Base-by-base conservation (phyloP, 35 echinoderm and acorn worm species). In the Holothuria glaberrima region DNA sequence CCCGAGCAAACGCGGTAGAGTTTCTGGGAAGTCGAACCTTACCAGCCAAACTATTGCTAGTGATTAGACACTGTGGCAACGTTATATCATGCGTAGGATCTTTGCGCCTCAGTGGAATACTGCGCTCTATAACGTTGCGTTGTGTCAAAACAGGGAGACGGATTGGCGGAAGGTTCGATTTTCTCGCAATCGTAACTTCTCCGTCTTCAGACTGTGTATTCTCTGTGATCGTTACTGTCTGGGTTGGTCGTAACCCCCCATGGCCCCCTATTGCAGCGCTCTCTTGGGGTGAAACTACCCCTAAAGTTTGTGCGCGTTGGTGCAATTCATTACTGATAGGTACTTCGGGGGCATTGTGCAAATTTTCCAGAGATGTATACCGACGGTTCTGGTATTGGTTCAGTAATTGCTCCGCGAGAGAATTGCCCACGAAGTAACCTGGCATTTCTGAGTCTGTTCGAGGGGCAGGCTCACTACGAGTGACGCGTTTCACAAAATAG, bases 401-500 rank as follows among this genome's bases (percentile, higher is more conserved):
- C 1, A 82, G 48, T 13, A 82, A 38, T 57, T 82, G 46, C 24
- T 82, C 79, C 0, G 79, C 79, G 48, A 82, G 57, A 18, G 79
- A 82, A 57, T 82, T 82, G 9, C 79, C 79, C 7, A 82, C 79
- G 50, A 59, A 82, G 57, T 82, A 82, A 20, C 79, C 79, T 30
- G 79, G 79, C 79, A 82, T 82, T 31, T 57, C 79, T 9, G 58
- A 29, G 22, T 29, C 48, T 60, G 30, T 20, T 26, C 25, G 12
- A 7, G 24, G 48, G 12, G 50, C 50, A 59, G 79, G 79, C 48
- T 82, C 79, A 60, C 79, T 82, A 5, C 79, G 46, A 38, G 26
- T 48, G 30, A 82, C 79, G 26, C 79, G 79, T 60, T 82, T 60
- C 7, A 82, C 79, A 38, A 58, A 82, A 48, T 82, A 82, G 24